Percentiles rank a stretch among this genome's conserved stretches.
Evolutionary conservation across 2,888 invertebrate species (phyloP).

Genomic region (Callosobruchus maculatus): DNA sequence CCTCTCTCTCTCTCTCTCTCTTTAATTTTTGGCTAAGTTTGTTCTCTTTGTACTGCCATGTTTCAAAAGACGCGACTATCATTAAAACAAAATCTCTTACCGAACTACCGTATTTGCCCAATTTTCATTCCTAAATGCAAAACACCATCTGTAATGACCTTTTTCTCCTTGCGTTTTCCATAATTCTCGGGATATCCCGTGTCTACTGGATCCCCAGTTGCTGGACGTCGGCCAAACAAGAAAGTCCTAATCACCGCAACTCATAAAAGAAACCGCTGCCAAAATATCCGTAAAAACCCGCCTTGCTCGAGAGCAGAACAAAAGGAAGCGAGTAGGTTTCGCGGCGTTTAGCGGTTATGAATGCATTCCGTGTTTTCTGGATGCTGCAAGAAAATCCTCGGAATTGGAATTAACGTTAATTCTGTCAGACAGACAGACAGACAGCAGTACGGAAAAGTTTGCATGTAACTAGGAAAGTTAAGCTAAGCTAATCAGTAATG

Average conservation of each 20-base stretch:
- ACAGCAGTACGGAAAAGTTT: no score
- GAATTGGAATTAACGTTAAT: no score
- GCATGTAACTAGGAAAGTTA: no score
- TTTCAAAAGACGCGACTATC: no score
- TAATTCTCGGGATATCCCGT: not conserved
- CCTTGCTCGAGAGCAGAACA: slow-evolving; percentile 1
- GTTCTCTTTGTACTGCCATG: no score
- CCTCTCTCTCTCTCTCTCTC: no score
- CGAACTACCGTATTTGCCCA: no score
- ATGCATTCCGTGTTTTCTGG: not conserved
- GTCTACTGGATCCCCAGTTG: not conserved
- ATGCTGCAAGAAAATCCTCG: not conserved
- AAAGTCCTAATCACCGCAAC: slow-evolving; percentile 27
- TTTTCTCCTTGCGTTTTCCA: not conserved
- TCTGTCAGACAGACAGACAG: no score
- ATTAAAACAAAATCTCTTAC: no score
- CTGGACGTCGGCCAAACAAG: slow-evolving; percentile 24
- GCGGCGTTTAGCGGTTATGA: not conserved
- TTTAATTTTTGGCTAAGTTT: no score
- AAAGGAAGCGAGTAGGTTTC: not conserved
- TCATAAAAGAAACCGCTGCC: slow-evolving; percentile 22
- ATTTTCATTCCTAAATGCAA: not conserved
- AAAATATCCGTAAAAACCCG: slow-evolving; percentile 17
- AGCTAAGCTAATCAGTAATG: no score
- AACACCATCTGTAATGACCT: not conserved